Conservation (phyloP, 2,797 vertebrate species). For the Microctenopoma stevenorrisi region DNA sequence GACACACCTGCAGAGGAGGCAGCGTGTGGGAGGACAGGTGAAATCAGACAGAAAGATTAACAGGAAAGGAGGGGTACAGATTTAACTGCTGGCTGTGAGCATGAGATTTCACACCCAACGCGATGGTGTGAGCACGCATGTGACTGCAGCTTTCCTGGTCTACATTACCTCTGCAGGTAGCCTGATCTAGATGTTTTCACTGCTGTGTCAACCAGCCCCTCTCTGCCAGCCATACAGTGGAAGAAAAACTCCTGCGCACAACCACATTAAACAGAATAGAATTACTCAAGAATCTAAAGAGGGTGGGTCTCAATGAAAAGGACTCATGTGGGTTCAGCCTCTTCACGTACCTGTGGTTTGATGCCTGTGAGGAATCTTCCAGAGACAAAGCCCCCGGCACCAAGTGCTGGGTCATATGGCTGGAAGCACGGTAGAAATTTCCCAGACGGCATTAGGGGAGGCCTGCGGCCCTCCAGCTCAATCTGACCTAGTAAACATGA, state of each 20-base stretch:
- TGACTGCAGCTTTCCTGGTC: background rate
- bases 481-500: slow-evolving; percentile 97
- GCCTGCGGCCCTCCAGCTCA: slow-evolving; percentile 96
- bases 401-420: slow-evolving; percentile 91
- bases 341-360: slow-evolving; percentile 86
- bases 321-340: background rate
- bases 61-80: too few relatives aligned
- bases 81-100: too few relatives aligned
- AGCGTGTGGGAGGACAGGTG: too few relatives aligned
- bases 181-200: slow-evolving; percentile 98
- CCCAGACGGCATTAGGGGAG: slow-evolving; percentile 96
- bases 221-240: slow-evolving; percentile 98
- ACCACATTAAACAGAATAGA: background rate
- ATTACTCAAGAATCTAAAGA: too few relatives aligned
- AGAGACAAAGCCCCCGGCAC: slow-evolving; percentile 94
- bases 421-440: slow-evolving; percentile 96
- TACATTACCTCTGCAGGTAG: slow-evolving; percentile 92
- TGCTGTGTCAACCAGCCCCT: slow-evolving; percentile 97
- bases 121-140: background rate
- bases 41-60: background rate
- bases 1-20: slow-evolving; percentile 85
- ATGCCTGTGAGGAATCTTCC: slow-evolving; percentile 98
- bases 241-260: slow-evolving; percentile 94
- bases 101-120: too few relatives aligned
- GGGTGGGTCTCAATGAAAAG: background rate